Percentiles rank a stretch among this genome's conserved stretches.
phyloP scores from a whole-genome alignment of 2,888 invertebrate species.

The Eurytoma adleriae region DNA sequence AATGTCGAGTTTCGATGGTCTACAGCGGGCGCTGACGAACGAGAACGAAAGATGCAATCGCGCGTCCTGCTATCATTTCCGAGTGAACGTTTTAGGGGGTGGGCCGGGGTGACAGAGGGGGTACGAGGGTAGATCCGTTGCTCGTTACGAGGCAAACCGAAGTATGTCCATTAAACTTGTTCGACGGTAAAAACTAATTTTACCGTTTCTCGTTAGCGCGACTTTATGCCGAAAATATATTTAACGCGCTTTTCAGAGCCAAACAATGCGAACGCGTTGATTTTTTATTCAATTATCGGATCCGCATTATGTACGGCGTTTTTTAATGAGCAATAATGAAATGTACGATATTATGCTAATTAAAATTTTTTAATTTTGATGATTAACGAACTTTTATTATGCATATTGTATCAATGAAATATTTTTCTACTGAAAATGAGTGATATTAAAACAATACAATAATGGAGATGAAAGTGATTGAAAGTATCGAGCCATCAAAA shows the following conservation, averaged over 20 bases:
- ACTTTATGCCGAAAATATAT: too few species aligned
- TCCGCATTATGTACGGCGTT: too few species aligned
- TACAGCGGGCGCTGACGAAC: slow-evolving; percentile 44
- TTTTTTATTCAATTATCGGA: background rate
- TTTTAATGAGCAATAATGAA: too few species aligned
- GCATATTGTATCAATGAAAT: too few species aligned
- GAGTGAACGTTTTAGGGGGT: background rate
- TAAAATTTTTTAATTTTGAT: too few species aligned
- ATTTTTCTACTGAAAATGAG: too few species aligned
- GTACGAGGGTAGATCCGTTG: background rate
- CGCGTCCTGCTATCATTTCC: background rate
- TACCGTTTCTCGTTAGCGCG: background rate
- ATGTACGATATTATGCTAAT: too few species aligned
- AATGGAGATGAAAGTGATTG: too few species aligned
- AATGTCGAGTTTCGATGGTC: slow-evolving; percentile 57
- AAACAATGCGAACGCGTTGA: background rate
- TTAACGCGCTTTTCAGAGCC: too few species aligned
- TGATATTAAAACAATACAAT: too few species aligned
- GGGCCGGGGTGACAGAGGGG: background rate
- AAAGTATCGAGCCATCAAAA: too few species aligned
- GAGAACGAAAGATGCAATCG: slow-evolving; percentile 28
- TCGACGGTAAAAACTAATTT: slow-evolving; percentile 19
- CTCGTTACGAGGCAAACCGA: background rate
- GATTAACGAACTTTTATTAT: too few species aligned
- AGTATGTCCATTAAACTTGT: slow-evolving; percentile 2